Evolutionary conservation across 2,113 vertebrate species (phyloP), one percentile per base, ranked within the genome.

Genomic region (Cisticola juncidis): DNA sequence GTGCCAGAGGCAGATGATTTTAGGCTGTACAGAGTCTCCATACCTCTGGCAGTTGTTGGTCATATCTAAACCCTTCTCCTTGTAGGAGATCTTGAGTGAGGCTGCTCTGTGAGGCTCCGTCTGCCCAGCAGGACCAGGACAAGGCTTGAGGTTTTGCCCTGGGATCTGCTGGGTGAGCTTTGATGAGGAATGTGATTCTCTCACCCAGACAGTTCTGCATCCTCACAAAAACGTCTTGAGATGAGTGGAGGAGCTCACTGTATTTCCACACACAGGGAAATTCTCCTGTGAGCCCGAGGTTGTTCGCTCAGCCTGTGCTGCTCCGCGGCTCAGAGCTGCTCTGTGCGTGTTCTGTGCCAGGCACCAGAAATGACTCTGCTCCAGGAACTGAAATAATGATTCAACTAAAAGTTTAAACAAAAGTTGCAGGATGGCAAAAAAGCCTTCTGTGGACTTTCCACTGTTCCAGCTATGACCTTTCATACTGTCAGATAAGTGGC

Each of bases 81-180:
- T 78, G 51, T 14, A 26, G 54, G 5, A 0, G 5, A 15, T 29
- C 18, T 23, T 35, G 8, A 2, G 20, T 18, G 19, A 33, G 44
- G 29, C 44, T 0, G 0, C 16, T 81, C 58, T 62, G 18, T 15
- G 36, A 38, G 68, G 54, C 25, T 77, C 20, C 0, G 0, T 20
- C 36, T 54, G 26, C 0, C 0, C 35, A 13, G 64, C 0, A 0
- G 42, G 56, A 14, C 33, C 1, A 25, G 57, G 26, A 42, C 12
- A 53, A 38, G 38, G 69, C 38, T n/a, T 14, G 9, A 50, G 12
- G 9, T 14, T 86, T 65, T 50, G 3, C 21, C 6, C 35, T 36
- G 44, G 53, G 26, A 50, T 36, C 40, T 89, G 29, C 65, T 79
- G 81, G 33, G 4, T 70, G 60, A 51, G 22, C 14, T 64, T 38